Base-by-base conservation (phyloP, 1,140 invertebrate genomes). In the Armadillidium nasatum region DNA sequence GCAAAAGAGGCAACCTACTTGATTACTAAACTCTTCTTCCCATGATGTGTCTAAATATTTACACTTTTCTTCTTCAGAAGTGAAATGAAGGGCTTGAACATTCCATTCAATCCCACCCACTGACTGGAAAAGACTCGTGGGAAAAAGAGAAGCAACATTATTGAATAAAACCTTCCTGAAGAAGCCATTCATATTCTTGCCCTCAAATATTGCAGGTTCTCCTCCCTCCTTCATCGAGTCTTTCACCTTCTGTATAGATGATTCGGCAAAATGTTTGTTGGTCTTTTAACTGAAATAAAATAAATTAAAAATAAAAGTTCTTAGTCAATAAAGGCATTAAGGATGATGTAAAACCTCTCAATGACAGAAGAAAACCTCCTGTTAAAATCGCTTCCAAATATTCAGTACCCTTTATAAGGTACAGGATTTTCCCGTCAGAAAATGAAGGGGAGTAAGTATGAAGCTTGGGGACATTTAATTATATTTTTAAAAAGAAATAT, bases 141-240 rank as follows among this genome's bases (percentile, higher is more conserved):
- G 22, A 33, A 72, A 72, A 22, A 72, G 69, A 22, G 77, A 46
- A 10, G 74, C 77, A 67, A 78, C 75, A 19, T 78, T 78, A 44
- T 75, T 78, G 43, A 75, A 78, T 13, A 78, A 60, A 13, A 78
- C 23, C 67, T 78, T 78, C 33, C 77, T 68, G 50, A 73, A 73
- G 54, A 78, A 78, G 11, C 73, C 70, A 33, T 73, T 54, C 22
- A 78, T 44, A 13, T 22, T 75, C 11, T 6, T 68, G 6, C 77
- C 77, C 21, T 70, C 50, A 44, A 78, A 19, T 46, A 22, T 33
- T 0, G 73, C 70, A 10, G 7, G 66, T 7, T 44, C 33, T 66
- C 72, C 71, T 66, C 72, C 71, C 21, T 75, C 70, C 15, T 11
- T 44, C 71, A 75, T 72, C 10, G 72, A 73, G 46, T 21, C 60